phyloP scores from a whole-genome alignment of 2,113 vertebrate genomes.

The Albula goreensis region DNA sequence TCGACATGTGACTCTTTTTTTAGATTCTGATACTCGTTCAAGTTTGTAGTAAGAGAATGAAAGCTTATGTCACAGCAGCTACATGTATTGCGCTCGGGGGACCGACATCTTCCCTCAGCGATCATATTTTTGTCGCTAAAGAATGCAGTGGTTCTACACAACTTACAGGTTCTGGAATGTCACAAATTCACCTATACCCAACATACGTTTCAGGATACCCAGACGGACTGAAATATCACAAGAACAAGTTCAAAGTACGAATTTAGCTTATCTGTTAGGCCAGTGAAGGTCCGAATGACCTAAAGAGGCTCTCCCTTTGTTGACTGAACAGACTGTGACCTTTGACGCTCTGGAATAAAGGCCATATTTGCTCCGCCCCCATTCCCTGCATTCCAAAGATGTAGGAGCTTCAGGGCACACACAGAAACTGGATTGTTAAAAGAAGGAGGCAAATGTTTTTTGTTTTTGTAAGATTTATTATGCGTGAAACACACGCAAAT shows the following conservation, averaged over 20 bases:
- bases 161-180: too few species aligned
- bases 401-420: background rate
- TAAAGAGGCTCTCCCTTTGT: background rate
- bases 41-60: too few species aligned
- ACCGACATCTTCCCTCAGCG: too few species aligned
- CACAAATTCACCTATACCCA: too few species aligned
- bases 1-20: too few species aligned
- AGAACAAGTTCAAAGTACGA: background rate
- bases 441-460: background rate
- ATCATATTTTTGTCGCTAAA: too few species aligned
- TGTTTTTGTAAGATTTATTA: background rate
- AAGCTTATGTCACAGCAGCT: too few species aligned
- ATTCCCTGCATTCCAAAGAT: background rate
- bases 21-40: too few species aligned
- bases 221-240: too few species aligned
- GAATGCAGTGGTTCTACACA: too few species aligned
- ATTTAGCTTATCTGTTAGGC: background rate
- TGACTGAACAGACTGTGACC: background rate
- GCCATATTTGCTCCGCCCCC: background rate
- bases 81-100: too few species aligned
- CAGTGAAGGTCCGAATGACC: background rate
- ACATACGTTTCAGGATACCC: too few species aligned
- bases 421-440: background rate
- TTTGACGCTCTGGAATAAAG: background rate
- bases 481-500: background rate